Percentiles rank a stretch among this genome's conserved stretches.
These are phyloP conservation scores for Campoplex capitator DNA, from an alignment of 2,888 invertebrate species.

Conservation along the genomic window DNA sequence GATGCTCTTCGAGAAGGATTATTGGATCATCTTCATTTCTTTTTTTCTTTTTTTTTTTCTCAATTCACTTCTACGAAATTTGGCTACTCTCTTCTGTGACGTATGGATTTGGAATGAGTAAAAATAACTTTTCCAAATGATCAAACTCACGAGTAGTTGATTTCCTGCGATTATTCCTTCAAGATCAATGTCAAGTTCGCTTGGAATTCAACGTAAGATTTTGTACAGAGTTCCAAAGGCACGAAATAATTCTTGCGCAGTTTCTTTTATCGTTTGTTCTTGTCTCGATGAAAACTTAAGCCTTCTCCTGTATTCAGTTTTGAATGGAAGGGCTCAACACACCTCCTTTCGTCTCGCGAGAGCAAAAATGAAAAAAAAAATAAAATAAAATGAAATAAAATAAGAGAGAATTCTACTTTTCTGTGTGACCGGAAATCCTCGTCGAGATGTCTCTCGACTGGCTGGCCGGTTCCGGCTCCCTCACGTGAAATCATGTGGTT, in stretches of 20 bases:
- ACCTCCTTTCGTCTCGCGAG: conserved; percentile 50
- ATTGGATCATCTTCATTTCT: not conserved
- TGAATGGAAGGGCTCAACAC: conserved; percentile 57
- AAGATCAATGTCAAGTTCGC: not conserved
- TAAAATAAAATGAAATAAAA: no score
- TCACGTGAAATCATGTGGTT: conserved; percentile 71
- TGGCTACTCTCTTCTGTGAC: not conserved
- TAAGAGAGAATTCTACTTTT: conserved; percentile 57
- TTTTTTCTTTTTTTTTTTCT: not conserved
- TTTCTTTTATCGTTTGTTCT: conserved; percentile 35
- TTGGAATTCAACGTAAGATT: conserved; percentile 33
- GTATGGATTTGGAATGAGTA: not conserved
- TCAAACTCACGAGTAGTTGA: no score
- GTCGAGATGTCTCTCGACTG: conserved; percentile 71
- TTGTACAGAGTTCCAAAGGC: conserved; percentile 17
- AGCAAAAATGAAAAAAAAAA: conserved; percentile 31
- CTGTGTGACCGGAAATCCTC: conserved; percentile 72
- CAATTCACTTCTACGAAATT: not conserved
- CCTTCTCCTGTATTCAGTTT: conserved; percentile 24
- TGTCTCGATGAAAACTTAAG: conserved; percentile 15
- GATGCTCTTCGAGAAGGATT: conserved; percentile 6
- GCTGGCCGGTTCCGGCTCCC: conserved; percentile 66
- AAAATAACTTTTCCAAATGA: not conserved
- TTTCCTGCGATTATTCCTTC: not conserved
- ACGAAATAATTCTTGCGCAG: not conserved